Conservation (phyloP, 2,797 vertebrate genomes). For the Rhyacichthys aspro region DNA sequence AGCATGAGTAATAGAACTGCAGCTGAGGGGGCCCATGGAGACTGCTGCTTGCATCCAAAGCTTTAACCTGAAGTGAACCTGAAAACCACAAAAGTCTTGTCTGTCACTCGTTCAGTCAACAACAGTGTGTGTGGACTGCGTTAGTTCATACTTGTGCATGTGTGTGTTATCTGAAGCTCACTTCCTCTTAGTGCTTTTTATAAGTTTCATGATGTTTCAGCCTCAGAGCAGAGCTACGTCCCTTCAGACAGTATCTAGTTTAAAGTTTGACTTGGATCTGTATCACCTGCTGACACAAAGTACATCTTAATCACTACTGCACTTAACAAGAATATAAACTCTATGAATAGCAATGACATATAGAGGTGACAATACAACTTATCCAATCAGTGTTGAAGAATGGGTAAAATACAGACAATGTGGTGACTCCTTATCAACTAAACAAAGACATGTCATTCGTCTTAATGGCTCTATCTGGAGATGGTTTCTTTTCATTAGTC, state of each 20-base stretch:
- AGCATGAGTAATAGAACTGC: too few species aligned
- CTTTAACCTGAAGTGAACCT: too few species aligned
- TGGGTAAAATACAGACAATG: too few species aligned
- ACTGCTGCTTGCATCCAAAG: not conserved
- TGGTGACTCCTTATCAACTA: not conserved
- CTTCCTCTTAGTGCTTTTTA: not conserved
- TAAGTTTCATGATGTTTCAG: constrained; percentile 24
- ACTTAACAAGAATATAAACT: constrained; percentile 1
- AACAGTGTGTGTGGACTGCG: not conserved
- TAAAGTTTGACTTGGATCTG: constrained; percentile 7
- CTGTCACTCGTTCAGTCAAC: not conserved
- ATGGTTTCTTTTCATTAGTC: not conserved
- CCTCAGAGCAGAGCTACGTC: constrained; percentile 7
- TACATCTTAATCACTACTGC: constrained; percentile 4
- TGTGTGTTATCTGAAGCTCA: constrained; percentile 6
- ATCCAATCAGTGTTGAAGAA: too few species aligned
- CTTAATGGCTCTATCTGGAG: not conserved
- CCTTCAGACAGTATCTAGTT: constrained; percentile 3
- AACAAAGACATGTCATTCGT: not conserved
- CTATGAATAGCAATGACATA: not conserved
- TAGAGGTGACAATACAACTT: too few species aligned
- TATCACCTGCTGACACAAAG: constrained; percentile 16
- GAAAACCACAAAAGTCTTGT: not conserved
- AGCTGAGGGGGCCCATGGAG: too few species aligned
- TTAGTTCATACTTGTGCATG: not conserved